A percentile compares a stretch with the other conserved stretches of the same genome.
Conservation (phyloP, 2,113 vertebrate genomes). For the Dendrocopos noguchii region DNA sequence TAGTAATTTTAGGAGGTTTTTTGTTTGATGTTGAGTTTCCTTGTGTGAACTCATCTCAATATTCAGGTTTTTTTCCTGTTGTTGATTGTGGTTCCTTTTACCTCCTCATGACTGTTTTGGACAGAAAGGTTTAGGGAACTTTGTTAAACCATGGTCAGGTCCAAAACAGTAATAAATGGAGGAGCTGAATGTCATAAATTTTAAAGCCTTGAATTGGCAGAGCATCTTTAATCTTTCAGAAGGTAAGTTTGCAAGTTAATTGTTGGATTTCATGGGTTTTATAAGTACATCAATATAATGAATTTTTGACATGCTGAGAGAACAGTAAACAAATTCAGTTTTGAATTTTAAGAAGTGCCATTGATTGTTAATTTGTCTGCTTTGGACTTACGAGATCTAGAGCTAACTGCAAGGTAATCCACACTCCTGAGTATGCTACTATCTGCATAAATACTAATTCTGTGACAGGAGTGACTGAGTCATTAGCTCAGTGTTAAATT, state of each 20-base stretch:
- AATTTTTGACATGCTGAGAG: not conserved
- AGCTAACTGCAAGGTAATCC: slow-evolving; percentile 56
- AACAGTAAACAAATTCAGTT: not conserved
- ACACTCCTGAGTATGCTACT: slow-evolving; percentile 18
- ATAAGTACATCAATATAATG: not conserved
- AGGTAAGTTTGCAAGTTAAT: not conserved
- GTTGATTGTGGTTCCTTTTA: not conserved
- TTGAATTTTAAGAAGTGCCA: not conserved
- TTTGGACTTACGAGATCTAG: slow-evolving; percentile 1
- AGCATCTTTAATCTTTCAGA: not conserved
- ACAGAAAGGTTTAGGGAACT: not conserved
- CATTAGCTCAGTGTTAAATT: slow-evolving; percentile 29
- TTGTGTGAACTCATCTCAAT: not conserved
- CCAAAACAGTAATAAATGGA: not conserved
- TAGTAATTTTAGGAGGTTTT: not conserved
- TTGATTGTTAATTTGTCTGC: not conserved
- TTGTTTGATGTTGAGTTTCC: not conserved
- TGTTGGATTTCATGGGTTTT: not conserved
- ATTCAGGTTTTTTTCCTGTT: not conserved
- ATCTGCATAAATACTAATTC: not conserved
- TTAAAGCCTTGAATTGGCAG: not conserved
- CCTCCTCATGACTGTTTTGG: not conserved
- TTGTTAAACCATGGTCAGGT: not conserved
- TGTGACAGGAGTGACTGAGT: not conserved
- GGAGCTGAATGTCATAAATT: not conserved